Conservation (phyloP, 1,140 invertebrate genomes). For the Drosophila ficusphila region DNA sequence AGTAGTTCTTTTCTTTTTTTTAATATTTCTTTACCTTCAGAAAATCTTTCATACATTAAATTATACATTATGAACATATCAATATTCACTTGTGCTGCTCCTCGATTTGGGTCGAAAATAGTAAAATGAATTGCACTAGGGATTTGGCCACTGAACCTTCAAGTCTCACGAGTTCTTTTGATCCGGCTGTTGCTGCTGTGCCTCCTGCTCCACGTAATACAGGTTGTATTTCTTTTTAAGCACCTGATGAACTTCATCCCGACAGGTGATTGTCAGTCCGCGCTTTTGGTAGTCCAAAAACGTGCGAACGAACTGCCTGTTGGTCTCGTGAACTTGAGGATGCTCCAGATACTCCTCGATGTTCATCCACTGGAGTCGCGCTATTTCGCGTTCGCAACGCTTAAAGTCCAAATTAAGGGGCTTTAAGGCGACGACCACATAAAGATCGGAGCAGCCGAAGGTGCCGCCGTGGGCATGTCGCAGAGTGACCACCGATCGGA, state of each 20-base stretch:
- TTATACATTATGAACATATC: constrained; percentile 15
- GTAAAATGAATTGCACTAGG: constrained; percentile 28
- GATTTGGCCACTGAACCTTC: background rate
- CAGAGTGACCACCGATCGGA: constrained; percentile 90
- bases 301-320: constrained; percentile 88
- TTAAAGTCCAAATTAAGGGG: constrained; percentile 88
- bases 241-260: constrained; percentile 60
- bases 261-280: constrained; percentile 86
- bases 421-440: constrained; percentile 90
- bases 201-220: constrained; percentile 50
- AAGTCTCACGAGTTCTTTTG: background rate
- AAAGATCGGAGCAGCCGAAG: constrained; percentile 94
- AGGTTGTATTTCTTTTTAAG: constrained; percentile 71
- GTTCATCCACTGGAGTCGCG: constrained; percentile 92
- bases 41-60: too few species aligned
- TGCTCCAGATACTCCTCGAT: constrained; percentile 90
- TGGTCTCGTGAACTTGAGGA: constrained; percentile 90
- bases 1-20: too few species aligned
- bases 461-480: constrained; percentile 89
- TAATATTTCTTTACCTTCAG: constrained; percentile 20
- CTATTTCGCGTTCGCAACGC: constrained; percentile 90
- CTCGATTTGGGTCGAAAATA: background rate
- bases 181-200: background rate
- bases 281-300: constrained; percentile 88
- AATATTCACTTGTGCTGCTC: constrained; percentile 12